Evolutionary conservation across 2,797 vertebrate genomes (phyloP), one percentile per base, ranked within the genome.

Genomic region (Simalia tracyae): DNA sequence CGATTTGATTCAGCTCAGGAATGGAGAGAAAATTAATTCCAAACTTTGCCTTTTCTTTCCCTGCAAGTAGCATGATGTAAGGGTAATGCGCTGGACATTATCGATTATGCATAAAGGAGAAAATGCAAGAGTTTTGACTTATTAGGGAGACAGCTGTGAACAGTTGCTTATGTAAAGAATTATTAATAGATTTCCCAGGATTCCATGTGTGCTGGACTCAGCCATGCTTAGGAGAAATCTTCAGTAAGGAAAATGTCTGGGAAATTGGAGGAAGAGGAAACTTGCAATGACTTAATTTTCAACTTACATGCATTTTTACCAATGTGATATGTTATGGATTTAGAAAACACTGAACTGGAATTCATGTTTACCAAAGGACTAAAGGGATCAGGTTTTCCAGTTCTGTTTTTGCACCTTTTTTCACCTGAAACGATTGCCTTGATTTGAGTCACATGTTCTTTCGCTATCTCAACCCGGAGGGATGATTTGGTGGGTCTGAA

Each of bases 201-300:
- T 22, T 46, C 12, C 12, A 22, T n/a, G 28, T 42, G 46, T 72
- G 14, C 85, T 12, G 4, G 31, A 17, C 36, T n/a, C 31, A 84
- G 54, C 2, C 31, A 7, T 5, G 19, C 4, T 4, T 31, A 36
- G 84, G 3, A 3, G 31, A n/a, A 56, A 26, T 46, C 28, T 89
- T 42, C 61, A 57, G 50, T 9, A 28, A 61, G 11, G 11, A 31
- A 50, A 72, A 46, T 3, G 2, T 15, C 36, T 61, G 15, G n/a
- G 46, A 50, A 50, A 12, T 50, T 56, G 26, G 0, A 1, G 46
- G 87, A 5, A 64, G 4, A 10, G 28, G 46, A 28, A 7, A 31
- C 28, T 86, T 14, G n/a, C 64, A 36, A 31, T 15, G 14, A 22
- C 10, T 93, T 93, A 42, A 95, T 94, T 90, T 94, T 95, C 93